phyloP scores from a whole-genome alignment of 2,797 vertebrate genomes.

The Cuniculus paca region DNA sequence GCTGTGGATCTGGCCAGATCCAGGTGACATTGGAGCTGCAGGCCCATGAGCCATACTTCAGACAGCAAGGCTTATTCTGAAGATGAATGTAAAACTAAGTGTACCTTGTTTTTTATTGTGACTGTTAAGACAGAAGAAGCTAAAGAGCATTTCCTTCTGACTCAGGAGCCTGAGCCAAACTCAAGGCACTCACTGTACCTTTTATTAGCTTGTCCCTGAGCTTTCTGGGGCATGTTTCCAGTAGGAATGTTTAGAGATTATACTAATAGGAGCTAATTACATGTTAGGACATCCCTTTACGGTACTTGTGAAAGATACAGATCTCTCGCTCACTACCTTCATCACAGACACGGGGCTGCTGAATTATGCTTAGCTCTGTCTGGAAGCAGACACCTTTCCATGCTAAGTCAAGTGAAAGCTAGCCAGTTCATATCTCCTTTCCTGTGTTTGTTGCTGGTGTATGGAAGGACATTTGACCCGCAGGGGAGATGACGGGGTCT shows the following conservation, averaged over 20 bases:
- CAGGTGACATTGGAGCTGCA: neutral
- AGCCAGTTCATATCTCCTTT: neutral
- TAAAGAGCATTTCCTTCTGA: neutral
- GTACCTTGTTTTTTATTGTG: neutral
- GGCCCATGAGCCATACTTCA: neutral
- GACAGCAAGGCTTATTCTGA: neutral
- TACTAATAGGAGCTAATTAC: neutral
- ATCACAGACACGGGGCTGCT: neutral
- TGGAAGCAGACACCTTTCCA: neutral
- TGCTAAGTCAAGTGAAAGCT: neutral
- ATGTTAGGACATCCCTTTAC: neutral
- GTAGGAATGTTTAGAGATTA: neutral
- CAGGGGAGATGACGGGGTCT: neutral
- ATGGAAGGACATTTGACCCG: neutral
- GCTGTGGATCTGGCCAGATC: neutral
- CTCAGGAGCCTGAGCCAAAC: neutral
- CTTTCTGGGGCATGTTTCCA: neutral
- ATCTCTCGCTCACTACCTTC: neutral
- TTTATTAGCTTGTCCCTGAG: neutral
- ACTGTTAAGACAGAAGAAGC: neutral
- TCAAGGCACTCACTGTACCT: neutral
- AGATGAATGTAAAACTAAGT: neutral
- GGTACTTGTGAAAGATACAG: constrained; percentile 1
- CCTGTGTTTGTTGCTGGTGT: neutral
- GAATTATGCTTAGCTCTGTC: neutral